These are phyloP conservation scores for Ceratitis capitata DNA, from an alignment of 1,140 invertebrate species.

Conservation along the genomic window DNA sequence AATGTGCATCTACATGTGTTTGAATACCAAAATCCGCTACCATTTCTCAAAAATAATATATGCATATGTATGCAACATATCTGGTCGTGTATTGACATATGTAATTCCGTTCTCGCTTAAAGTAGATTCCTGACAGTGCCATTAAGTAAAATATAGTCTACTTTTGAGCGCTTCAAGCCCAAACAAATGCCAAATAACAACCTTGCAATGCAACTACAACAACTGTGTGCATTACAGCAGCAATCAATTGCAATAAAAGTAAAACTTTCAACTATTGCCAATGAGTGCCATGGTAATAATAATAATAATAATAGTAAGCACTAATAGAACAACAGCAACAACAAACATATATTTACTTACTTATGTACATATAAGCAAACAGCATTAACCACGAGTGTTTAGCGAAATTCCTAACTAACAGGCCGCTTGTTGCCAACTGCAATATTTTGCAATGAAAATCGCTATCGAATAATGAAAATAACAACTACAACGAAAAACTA, in stretches of 20 bases:
- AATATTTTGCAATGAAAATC: background rate
- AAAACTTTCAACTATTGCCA: background rate
- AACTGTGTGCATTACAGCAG: background rate
- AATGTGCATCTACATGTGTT: too few species aligned
- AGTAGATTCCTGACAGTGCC: too few species aligned
- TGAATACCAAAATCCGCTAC: too few species aligned
- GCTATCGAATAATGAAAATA: background rate
- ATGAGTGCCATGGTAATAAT: background rate
- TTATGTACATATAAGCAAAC: too few species aligned
- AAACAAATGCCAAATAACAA: background rate
- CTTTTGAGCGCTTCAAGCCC: background rate
- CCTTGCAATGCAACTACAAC: background rate
- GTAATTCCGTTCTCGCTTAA: too few species aligned
- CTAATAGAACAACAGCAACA: background rate
- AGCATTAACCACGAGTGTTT: background rate
- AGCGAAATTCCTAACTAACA: background rate
- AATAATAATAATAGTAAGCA: constrained; percentile 5
- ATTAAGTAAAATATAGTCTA: background rate
- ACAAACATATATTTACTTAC: background rate
- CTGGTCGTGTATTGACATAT: too few species aligned
- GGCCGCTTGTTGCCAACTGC: constrained; percentile 33
- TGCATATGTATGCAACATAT: too few species aligned
- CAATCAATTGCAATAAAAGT: constrained; percentile 18
- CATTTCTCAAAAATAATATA: too few species aligned
- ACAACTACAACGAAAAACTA: background rate